Conservation (phyloP, 2,113 vertebrate genomes). For the Psittacula cyanocephala region DNA sequence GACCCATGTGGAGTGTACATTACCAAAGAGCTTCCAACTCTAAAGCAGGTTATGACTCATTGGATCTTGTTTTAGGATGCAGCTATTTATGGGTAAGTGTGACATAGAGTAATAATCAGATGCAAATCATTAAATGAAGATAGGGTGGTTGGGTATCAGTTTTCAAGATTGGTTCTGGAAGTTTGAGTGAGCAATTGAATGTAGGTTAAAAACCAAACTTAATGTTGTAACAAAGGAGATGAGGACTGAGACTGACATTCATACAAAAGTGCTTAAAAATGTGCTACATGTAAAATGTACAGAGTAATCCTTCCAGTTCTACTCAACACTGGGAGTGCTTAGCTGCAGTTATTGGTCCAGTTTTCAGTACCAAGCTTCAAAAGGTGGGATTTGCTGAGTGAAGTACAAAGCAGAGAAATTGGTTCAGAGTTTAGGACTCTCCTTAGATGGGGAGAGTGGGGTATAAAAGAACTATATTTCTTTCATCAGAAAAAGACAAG, state of each 20-base stretch:
- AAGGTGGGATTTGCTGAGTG: background rate
- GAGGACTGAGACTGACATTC: background rate
- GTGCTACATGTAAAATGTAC: background rate
- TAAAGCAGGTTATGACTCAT: background rate
- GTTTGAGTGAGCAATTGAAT: background rate
- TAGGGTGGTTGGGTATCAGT: background rate
- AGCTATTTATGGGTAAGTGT: background rate
- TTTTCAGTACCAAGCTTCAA: background rate
- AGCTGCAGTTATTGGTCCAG: background rate
- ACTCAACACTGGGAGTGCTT: background rate
- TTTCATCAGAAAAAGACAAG: background rate
- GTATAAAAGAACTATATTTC: background rate
- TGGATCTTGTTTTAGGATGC: background rate
- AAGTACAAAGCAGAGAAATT: background rate
- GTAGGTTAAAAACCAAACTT: background rate
- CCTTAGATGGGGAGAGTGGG: background rate
- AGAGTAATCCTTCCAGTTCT: background rate
- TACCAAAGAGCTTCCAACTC: background rate
- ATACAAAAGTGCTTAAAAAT: background rate
- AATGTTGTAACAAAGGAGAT: background rate
- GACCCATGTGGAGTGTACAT: background rate
- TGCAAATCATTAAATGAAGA: background rate
- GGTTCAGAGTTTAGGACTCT: background rate
- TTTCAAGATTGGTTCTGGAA: background rate
- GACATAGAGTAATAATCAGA: background rate